Percentiles rank a stretch among this genome's conserved stretches.
These are phyloP conservation scores for Sclerurus mexicanus DNA, from an alignment of 2,113 vertebrate genomes.

Conservation along the genomic window DNA sequence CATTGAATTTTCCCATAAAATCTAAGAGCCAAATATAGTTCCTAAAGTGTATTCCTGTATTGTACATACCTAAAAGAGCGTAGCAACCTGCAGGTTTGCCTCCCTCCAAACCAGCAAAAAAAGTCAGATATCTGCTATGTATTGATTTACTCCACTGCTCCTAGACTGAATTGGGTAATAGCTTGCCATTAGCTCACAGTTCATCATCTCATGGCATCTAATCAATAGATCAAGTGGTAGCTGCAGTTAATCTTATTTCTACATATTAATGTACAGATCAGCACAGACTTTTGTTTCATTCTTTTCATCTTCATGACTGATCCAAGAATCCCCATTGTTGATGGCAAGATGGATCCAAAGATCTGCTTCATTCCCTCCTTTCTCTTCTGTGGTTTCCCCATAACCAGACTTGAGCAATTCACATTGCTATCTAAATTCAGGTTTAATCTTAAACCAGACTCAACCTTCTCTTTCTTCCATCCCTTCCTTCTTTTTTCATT, in stretches of 20 bases:
- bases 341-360: neutral
- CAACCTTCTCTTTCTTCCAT: neutral
- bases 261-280: slow-evolving; percentile 2
- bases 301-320: neutral
- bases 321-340: neutral
- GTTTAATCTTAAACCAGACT: neutral
- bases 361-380: neutral
- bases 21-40: neutral
- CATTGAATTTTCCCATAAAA: neutral
- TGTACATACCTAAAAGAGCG: neutral
- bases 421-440: neutral
- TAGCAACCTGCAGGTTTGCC: neutral
- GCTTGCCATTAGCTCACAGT: slow-evolving; percentile 34
- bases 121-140: slow-evolving; percentile 8
- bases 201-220: slow-evolving; percentile 56
- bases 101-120: neutral
- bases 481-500: neutral
- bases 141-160: slow-evolving; percentile 40
- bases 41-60: neutral
- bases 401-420: neutral
- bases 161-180: slow-evolving; percentile 28
- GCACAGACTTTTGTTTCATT: slow-evolving; percentile 17
- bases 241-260: slow-evolving; percentile 57
- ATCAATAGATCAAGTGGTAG: slow-evolving; percentile 58
- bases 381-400: neutral